These are phyloP conservation scores for Scaptomyza montana DNA, from an alignment of 1,140 invertebrate species.

Conservation along the genomic window DNA sequence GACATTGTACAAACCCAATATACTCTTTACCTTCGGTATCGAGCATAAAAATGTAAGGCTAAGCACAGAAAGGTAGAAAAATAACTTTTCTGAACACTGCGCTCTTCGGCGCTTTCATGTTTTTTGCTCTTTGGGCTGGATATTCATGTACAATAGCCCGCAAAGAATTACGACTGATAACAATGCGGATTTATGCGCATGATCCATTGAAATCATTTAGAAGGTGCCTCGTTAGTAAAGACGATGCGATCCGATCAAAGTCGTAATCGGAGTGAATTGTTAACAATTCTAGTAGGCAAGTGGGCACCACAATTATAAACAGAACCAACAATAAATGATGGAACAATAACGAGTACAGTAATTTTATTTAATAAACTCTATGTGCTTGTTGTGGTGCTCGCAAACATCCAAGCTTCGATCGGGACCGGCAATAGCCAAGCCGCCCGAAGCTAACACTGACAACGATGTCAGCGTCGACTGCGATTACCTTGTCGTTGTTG, in stretches of 20 bases:
- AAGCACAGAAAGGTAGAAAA: no score
- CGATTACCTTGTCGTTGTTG: conserved; percentile 14
- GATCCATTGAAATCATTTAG: conserved; percentile 20
- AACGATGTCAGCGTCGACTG: conserved; percentile 4
- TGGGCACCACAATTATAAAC: conserved; percentile 46
- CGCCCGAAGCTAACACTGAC: conserved; percentile 1
- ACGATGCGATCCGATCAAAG: conserved; percentile 14
- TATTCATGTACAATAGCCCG: no score
- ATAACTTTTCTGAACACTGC: no score
- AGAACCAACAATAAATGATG: conserved; percentile 35
- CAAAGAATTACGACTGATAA: conserved; percentile 46
- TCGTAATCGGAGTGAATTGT: conserved; percentile 58
- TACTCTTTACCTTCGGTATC: no score
- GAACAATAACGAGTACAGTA: conserved; percentile 38
- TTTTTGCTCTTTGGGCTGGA: no score
- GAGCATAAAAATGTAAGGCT: no score
- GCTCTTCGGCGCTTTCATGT: no score
- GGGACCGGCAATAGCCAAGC: conserved; percentile 26
- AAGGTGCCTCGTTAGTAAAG: neutral
- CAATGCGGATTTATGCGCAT: conserved; percentile 44
- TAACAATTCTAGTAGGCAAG: conserved; percentile 76
- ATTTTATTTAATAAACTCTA: conserved; percentile 79
- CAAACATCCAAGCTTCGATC: conserved; percentile 55
- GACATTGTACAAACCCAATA: no score
- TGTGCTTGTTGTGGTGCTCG: conserved; percentile 39